Base-by-base conservation (phyloP, 2,888 invertebrate species). In the Atrina japonica region DNA sequence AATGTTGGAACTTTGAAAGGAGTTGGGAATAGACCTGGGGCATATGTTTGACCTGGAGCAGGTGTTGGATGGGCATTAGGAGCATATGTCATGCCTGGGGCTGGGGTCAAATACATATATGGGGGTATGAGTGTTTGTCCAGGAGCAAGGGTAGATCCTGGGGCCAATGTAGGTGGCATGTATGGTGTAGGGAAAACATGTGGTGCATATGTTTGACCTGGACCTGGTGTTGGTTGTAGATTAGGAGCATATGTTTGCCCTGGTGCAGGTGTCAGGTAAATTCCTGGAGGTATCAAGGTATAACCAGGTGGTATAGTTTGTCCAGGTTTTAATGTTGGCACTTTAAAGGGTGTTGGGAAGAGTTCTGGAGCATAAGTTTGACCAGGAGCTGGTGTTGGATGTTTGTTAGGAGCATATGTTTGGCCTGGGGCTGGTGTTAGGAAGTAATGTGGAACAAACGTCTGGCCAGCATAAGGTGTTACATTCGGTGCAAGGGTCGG, bases 41-140 rank as follows among this genome's bases (percentile, higher is more conserved):
- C 78, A 65, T 81, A 80, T 29, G 80, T 80, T 29, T 70, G 59
- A 7, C 80, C 80, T 58, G 80, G 80, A 25, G 73, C 75, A 43
- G 76, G 77, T 64, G 80, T 80, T 49, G 76, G 77, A 16, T 73
- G 56, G 59, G 67, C 58, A 43, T 61, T 45, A 45, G 81, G 80
- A 21, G 77, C 76, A 60, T 77, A 81, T 11, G 76, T 77, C n/a
- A 35, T 9, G 16, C 77, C 76, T 66, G 79, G 79, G n/a, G 60
- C 70, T 29, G 79, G 79, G 11, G 69, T 69, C 2, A 69, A 29
- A 43, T 56, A 69, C 41, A 53, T 50, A 40, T 35, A 35, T 35
- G 47, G 55, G n/a, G 69, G 69, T 18, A 49, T 43, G 3, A 69
- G 35, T 50, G 66, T 66, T 45, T 65, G 67, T 2, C 74, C 73